Evolutionary conservation across 2,888 invertebrate species (phyloP), one percentile per base, ranked within the genome.

Genomic region (Standfussiana lucernea): DNA sequence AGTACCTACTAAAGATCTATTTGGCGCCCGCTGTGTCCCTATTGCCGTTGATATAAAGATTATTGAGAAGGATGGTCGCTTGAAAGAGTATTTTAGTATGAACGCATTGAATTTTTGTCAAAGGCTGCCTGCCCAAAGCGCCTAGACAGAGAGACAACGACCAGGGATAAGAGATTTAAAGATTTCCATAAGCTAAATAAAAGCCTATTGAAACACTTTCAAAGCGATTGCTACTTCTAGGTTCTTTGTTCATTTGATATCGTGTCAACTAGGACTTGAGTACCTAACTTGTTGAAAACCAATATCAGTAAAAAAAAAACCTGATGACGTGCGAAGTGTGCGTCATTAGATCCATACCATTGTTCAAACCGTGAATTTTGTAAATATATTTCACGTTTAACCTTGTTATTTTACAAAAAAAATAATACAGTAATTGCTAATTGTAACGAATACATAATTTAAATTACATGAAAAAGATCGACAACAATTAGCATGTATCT

Each of bases 11-110:
- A 72, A 97, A 45, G 95, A 96, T 32, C 95, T 95, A 15, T 97
- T 97, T 11, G 75, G 95, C 15, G 91, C 97, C 97, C 24, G 95
- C 96, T 80, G 94, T 97, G 0, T 96, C 97, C 1, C 95, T 97
- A 75, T 88, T 97, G 7, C 94, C 97, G 94, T 85, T 97, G 21
- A 65, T 73, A n/a, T 79, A 37, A 65, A 79, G 50, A 80, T 80
- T 74, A 80, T 80, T 50, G n/a, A 42, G 37, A 75, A 32, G 11
- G n/a, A 74, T 74, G 21, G 32, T 35, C 35, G 10, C 40, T 56
- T 42, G 32, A 45, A 50, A 66, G 18, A 69, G 3, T 45, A 8
- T 64, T 68, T 37, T n/a, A 28, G 2, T 64, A 35, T 24, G 2
- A 24, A 61, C 2, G 28, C 53, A 50, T 61, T 28, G 4, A 50